These are phyloP conservation scores for Tyrophagus putrescentiae DNA, from an alignment of 1,140 invertebrate genomes.

Conservation along the genomic window DNA sequence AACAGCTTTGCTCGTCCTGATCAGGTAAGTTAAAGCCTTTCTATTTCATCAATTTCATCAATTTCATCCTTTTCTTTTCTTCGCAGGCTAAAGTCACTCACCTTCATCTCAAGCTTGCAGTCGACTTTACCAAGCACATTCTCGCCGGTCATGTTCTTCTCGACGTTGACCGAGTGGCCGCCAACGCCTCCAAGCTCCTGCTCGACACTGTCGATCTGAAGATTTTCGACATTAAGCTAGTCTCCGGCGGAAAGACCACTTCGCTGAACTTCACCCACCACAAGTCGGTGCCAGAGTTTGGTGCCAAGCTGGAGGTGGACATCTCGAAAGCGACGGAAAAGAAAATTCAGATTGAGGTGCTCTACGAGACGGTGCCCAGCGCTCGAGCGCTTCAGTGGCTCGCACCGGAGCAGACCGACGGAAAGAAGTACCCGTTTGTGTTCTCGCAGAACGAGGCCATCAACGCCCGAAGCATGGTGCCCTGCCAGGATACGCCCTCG, in stretches of 20 bases:
- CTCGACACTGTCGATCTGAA: constrained; percentile 57
- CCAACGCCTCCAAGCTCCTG: constrained; percentile 44
- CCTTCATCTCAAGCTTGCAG: neutral
- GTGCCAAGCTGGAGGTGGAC: constrained; percentile 55
- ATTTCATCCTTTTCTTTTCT: too few relatives aligned
- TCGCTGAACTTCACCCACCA: constrained; percentile 46
- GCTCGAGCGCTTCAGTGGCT: constrained; percentile 79
- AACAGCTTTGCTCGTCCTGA: neutral
- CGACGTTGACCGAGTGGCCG: constrained; percentile 31
- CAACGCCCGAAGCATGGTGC: constrained; percentile 43
- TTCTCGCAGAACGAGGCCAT: constrained; percentile 88
- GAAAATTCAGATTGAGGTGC: constrained; percentile 48
- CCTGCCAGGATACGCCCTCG: constrained; percentile 85
- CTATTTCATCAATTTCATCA: too few relatives aligned
- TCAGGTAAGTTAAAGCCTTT: too few relatives aligned
- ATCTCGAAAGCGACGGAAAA: constrained; percentile 27
- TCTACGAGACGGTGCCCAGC: constrained; percentile 55
- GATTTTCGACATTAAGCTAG: constrained; percentile 36
- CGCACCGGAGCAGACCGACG: constrained; percentile 64
- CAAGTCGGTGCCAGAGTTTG: constrained; percentile 48
- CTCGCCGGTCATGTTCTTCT: neutral
- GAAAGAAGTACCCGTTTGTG: constrained; percentile 69
- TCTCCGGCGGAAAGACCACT: constrained; percentile 37
- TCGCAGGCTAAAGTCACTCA: neutral
- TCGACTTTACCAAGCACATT: neutral